Conservation (phyloP, 2,888 invertebrate genomes). For the Thumatha senex region DNA sequence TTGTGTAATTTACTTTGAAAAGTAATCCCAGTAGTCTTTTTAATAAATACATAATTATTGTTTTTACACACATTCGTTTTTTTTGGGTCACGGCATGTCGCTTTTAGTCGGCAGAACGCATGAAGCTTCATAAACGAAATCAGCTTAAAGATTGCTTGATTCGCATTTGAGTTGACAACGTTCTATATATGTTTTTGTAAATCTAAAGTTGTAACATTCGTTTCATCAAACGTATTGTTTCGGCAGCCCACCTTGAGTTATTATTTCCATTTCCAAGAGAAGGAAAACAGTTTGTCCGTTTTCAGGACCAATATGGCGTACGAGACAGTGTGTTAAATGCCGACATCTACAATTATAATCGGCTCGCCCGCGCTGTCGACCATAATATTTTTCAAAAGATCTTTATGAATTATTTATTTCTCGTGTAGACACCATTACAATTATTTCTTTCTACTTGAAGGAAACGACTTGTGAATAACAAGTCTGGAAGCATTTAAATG, state of each 20-base stretch:
- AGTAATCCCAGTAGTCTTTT: no score
- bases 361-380: conserved; percentile 53
- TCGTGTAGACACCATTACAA: conserved; percentile 74
- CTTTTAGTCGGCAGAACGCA: no score
- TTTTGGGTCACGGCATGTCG: no score
- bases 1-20: no score
- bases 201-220: background rate
- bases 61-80: no score
- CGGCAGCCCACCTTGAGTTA: background rate
- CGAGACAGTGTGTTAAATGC: conserved; percentile 40
- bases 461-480: conserved; percentile 69
- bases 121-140: no score
- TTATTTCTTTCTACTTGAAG: conserved; percentile 71
- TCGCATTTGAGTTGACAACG: no score
- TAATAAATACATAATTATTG: no score
- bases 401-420: conserved; percentile 76
- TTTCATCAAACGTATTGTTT: no score
- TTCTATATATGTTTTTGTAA: background rate
- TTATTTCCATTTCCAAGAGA: conserved; percentile 20
- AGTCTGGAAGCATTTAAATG: conserved; percentile 45
- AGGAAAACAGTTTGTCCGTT: conserved; percentile 7
- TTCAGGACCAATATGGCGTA: conserved; percentile 19
- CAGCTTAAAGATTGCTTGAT: no score
- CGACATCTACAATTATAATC: conserved; percentile 77
- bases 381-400: conserved; percentile 77